phyloP scores from a whole-genome alignment of 2,113 vertebrate genomes.

The Channa maculata region DNA sequence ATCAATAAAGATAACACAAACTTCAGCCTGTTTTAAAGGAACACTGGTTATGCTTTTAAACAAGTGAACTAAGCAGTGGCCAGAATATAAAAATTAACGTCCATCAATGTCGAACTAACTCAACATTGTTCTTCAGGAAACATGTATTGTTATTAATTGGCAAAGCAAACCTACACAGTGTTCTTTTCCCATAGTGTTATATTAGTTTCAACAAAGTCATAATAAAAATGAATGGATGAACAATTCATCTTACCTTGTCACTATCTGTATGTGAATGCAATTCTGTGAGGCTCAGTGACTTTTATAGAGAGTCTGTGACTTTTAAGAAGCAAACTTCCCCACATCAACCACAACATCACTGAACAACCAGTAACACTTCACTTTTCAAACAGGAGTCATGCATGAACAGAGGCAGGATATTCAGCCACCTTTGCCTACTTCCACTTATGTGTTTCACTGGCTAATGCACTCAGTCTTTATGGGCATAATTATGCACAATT shows the following conservation, averaged over 20 bases:
- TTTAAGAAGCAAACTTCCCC: constrained; percentile 20
- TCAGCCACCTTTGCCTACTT: constrained; percentile 17
- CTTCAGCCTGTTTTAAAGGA: neutral
- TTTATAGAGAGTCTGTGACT: constrained; percentile 35
- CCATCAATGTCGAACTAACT: neutral
- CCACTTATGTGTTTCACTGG: constrained; percentile 8
- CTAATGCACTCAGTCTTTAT: neutral
- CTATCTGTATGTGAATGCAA: neutral
- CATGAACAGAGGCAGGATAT: neutral
- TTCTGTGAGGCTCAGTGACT: neutral
- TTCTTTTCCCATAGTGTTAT: too few relatives aligned
- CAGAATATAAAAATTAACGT: neutral
- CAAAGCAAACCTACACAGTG: too few relatives aligned
- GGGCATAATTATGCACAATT: too few relatives aligned
- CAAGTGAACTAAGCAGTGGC: neutral
- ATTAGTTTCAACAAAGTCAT: too few relatives aligned
- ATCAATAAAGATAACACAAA: too few relatives aligned
- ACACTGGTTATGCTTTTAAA: neutral
- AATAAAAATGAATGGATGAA: too few relatives aligned
- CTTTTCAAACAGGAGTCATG: constrained; percentile 7
- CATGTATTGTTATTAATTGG: too few relatives aligned
- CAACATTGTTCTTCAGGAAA: too few relatives aligned
- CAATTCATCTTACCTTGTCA: constrained; percentile 47
- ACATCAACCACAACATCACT: fast-evolving
- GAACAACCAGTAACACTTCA: constrained; percentile 57